These are phyloP conservation scores for Hylaea fasciaria DNA, from an alignment of 2,888 invertebrate species.

Conservation along the genomic window DNA sequence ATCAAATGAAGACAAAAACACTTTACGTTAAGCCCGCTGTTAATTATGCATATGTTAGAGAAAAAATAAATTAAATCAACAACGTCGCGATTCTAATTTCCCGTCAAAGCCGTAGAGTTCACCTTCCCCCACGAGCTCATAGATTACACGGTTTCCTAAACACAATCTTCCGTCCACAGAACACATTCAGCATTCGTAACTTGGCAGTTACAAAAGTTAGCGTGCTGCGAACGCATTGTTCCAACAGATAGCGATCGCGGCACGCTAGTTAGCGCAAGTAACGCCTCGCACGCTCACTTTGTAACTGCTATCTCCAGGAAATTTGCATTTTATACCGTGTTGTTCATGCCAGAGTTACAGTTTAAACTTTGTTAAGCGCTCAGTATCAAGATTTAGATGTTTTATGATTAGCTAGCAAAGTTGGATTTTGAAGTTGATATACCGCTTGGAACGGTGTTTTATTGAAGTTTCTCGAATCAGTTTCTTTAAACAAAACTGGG, in stretches of 20 bases:
- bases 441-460: too few relatives aligned
- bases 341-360: constrained; percentile 7
- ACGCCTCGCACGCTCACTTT: constrained; percentile 21
- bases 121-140: too few relatives aligned
- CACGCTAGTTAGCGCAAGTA: constrained; percentile 16
- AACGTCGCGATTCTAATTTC: too few relatives aligned
- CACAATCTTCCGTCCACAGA: background rate
- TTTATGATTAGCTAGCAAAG: constrained; percentile 1
- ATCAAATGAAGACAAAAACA: too few relatives aligned
- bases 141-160: too few relatives aligned
- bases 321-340: constrained; percentile 22
- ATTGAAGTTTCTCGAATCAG: too few relatives aligned
- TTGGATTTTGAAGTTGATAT: too few relatives aligned
- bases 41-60: too few relatives aligned
- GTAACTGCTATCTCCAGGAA: constrained; percentile 20
- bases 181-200: constrained; percentile 4
- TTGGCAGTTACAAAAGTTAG: constrained; percentile 11
- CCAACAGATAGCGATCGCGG: constrained; percentile 15
- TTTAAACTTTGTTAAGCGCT: background rate
- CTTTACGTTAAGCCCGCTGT: too few relatives aligned
- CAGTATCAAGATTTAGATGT: background rate
- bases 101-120: too few relatives aligned
- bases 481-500: too few relatives aligned
- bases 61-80: too few relatives aligned
- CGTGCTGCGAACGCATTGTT: constrained; percentile 23